Conservation (phyloP, 2,888 invertebrate species). For the Sepiola atlantica region DNA sequence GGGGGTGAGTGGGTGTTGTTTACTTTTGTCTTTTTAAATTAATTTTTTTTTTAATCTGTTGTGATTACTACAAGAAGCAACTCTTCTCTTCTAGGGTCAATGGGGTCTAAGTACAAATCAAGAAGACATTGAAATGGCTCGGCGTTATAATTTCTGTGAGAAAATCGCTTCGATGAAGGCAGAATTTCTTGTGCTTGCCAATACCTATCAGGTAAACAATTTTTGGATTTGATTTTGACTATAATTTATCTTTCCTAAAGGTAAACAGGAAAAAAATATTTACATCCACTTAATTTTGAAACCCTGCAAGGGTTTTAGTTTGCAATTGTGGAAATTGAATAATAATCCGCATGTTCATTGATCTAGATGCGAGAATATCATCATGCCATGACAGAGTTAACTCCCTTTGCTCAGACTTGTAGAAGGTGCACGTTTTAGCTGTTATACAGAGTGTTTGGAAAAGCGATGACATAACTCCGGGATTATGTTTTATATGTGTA, state of each 20-base stretch:
- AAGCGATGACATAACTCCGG: no score
- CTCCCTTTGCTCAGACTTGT: no score
- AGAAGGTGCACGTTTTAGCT: no score
- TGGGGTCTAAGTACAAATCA: conserved; percentile 80
- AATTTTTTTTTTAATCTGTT: no score
- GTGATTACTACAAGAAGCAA: background rate
- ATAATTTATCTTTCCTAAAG: background rate
- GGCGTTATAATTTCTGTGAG: conserved; percentile 80
- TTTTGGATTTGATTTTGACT: background rate
- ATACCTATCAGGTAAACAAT: conserved; percentile 82
- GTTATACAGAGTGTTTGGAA: no score
- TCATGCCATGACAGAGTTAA: no score
- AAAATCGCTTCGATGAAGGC: conserved; percentile 79
- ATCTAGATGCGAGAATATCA: no score
- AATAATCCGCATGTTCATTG: background rate
- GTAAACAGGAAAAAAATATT: background rate
- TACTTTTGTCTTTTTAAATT: no score
- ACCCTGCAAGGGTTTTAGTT: background rate
- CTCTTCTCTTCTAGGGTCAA: conserved; percentile 73
- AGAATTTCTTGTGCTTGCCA: conserved; percentile 81
- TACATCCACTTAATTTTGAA: background rate
- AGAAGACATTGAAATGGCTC: conserved; percentile 78
- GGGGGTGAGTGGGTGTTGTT: no score
- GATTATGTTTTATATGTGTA: no score
- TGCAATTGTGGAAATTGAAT: background rate